phyloP scores from a whole-genome alignment of 2,797 vertebrate genomes.

The Poeciliopsis infans region DNA sequence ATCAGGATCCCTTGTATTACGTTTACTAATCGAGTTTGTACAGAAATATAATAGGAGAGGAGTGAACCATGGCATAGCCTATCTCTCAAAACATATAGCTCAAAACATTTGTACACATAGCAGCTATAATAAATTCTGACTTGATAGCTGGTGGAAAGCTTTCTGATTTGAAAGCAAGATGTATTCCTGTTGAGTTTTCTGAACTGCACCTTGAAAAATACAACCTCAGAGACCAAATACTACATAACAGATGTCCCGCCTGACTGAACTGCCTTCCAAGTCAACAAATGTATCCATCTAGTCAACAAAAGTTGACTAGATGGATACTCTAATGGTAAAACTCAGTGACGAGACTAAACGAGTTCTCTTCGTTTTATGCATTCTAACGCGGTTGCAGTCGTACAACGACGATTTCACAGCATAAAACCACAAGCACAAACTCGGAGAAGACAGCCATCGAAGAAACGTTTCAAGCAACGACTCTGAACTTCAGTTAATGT shows the following conservation, averaged over 20 bases:
- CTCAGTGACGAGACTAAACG: neutral
- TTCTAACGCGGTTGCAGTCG: neutral
- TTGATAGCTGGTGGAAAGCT: neutral
- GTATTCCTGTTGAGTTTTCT: neutral
- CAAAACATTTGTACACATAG: neutral
- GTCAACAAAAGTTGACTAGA: no score
- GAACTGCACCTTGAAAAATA: neutral
- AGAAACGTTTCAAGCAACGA: neutral
- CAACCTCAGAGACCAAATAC: neutral
- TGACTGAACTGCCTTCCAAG: neutral
- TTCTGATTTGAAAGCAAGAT: neutral
- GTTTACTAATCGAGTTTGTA: neutral
- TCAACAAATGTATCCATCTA: neutral
- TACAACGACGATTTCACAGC: neutral
- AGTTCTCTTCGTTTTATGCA: neutral
- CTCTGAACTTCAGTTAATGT: neutral
- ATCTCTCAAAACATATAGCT: neutral
- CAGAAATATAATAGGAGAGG: neutral
- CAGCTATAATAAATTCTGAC: neutral
- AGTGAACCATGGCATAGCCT: neutral
- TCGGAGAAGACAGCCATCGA: neutral
- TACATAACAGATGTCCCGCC: neutral
- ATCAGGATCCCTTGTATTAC: neutral
- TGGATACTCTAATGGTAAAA: neutral
- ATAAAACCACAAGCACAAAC: neutral